A percentile compares a stretch with the other conserved stretches of the same genome.
These are phyloP conservation scores for Pyrrhosoma nymphula DNA, from an alignment of 2,888 invertebrate species.

Conservation along the genomic window DNA sequence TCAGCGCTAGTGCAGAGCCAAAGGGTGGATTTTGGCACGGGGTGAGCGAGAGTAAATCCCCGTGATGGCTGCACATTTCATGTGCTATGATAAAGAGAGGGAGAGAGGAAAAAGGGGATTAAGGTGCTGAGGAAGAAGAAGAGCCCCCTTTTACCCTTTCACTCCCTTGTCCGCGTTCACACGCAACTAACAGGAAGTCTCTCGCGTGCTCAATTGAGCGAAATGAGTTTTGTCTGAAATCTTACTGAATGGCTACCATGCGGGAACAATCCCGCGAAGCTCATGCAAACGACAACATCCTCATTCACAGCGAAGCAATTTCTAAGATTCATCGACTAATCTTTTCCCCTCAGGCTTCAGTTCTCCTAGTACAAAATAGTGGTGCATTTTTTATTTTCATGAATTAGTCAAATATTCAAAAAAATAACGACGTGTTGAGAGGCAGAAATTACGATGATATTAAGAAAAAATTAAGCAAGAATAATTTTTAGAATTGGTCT, in stretches of 20 bases:
- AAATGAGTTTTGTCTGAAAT: constrained; percentile 9
- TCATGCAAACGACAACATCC: neutral
- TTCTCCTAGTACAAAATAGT: neutral
- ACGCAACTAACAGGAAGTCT: constrained; percentile 31
- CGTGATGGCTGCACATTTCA: constrained; percentile 37
- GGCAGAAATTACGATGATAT: too few relatives aligned
- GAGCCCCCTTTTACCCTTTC: neutral
- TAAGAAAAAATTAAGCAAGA: too few relatives aligned
- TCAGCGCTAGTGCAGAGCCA: neutral
- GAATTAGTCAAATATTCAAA: too few relatives aligned
- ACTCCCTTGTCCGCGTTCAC: neutral
- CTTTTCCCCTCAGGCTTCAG: neutral
- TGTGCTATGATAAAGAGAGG: neutral
- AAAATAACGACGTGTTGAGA: too few relatives aligned
- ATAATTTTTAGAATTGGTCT: too few relatives aligned
- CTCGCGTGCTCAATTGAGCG: constrained; percentile 21
- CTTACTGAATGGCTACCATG: constrained; percentile 15
- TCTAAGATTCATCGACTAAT: neutral
- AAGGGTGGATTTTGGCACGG: constrained; percentile 35
- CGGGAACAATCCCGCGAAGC: neutral
- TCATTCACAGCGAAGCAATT: neutral
- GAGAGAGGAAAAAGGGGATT: constrained; percentile 33
- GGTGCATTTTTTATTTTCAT: too few relatives aligned
- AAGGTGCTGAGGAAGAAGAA: neutral
- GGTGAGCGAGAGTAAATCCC: constrained; percentile 9